These are phyloP conservation scores for Corythornis cristatus DNA, from an alignment of 2,113 vertebrate species.

Conservation along the genomic window DNA sequence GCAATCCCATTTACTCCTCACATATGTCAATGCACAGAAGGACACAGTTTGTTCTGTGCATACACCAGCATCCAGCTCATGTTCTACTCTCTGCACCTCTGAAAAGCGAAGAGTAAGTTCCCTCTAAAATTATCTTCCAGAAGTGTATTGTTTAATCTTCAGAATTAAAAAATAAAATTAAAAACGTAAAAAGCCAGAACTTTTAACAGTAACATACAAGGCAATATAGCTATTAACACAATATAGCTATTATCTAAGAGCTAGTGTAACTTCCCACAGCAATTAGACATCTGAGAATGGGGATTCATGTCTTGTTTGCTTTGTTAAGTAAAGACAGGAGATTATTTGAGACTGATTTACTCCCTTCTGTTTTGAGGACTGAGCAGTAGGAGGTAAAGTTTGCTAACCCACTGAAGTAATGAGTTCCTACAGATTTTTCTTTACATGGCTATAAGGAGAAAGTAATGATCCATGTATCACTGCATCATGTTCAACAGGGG, in stretches of 20 bases:
- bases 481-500: background rate
- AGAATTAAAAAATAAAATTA: background rate
- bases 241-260: background rate
- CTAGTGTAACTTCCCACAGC: background rate
- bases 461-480: background rate
- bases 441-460: constrained; percentile 18
- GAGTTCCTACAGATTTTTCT: background rate
- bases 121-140: background rate
- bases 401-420: background rate
- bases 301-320: background rate
- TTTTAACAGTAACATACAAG: background rate
- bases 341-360: background rate
- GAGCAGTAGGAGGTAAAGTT: background rate
- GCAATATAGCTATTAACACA: background rate
- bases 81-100: background rate
- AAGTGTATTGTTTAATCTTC: background rate
- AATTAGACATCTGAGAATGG: background rate
- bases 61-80: fast-evolving
- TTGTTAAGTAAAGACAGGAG: background rate
- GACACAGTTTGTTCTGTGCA: background rate
- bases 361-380: background rate
- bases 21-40: fast-evolving
- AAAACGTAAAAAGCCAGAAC: background rate
- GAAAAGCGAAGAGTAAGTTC: fast-evolving
- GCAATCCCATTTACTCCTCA: background rate